Conservation (phyloP, 1,140 invertebrate species). For the Drosophila malerkotliana region DNA sequence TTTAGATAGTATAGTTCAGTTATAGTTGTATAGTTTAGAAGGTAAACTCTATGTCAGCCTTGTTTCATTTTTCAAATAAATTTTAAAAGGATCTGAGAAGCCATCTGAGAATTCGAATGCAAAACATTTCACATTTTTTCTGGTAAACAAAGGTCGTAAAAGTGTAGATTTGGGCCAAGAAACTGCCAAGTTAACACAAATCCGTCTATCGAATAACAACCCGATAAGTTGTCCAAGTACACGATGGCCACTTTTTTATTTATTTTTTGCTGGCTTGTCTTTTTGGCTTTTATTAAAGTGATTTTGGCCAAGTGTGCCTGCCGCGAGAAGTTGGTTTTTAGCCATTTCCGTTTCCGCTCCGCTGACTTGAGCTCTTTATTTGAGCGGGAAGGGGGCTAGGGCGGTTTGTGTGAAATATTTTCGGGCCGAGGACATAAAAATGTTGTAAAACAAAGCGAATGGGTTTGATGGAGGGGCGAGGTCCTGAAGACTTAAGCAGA, state of each 20-base stretch:
- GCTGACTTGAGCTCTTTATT: constrained; percentile 37
- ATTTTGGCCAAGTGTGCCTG: constrained; percentile 12
- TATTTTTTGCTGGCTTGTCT: not conserved
- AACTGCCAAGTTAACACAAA: constrained; percentile 35
- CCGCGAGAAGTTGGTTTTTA: constrained; percentile 3
- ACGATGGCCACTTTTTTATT: not conserved
- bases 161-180: not conserved
- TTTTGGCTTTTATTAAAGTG: not conserved
- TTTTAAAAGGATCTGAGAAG: too few species aligned
- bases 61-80: too few species aligned
- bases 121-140: too few species aligned
- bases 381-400: not conserved
- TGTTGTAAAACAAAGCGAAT: constrained; percentile 65
- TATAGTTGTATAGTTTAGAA: too few species aligned
- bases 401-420: constrained; percentile 48
- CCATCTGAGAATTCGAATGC: too few species aligned
- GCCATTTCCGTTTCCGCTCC: constrained; percentile 53
- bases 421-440: constrained; percentile 49
- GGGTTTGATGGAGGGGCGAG: not conserved
- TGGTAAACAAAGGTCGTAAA: too few species aligned
- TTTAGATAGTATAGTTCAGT: too few species aligned
- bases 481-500: not conserved
- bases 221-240: not conserved
- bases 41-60: too few species aligned
- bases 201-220: not conserved